These are phyloP conservation scores for Himalopsyche kuldschensis DNA, from an alignment of 2,888 invertebrate genomes.

Conservation along the genomic window DNA sequence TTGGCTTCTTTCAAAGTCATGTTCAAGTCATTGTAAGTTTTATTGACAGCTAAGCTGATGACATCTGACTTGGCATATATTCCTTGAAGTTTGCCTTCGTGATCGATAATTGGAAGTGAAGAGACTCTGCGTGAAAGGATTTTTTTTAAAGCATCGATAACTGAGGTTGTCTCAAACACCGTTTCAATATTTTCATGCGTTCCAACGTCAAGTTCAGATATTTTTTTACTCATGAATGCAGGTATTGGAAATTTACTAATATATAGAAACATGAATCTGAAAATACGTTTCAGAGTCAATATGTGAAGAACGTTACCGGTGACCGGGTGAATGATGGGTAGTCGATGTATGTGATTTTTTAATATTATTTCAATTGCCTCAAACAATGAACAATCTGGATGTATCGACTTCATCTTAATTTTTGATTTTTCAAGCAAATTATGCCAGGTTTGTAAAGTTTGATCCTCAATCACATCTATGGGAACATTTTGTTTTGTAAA, in stretches of 20 bases:
- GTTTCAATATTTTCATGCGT: constrained; percentile 3
- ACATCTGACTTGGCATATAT: constrained; percentile 23
- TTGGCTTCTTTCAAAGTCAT: constrained; percentile 15
- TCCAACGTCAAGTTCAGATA: constrained; percentile 21
- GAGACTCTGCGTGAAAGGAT: constrained; percentile 16
- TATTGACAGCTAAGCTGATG: constrained; percentile 17
- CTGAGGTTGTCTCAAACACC: constrained; percentile 4
- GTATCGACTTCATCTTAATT: constrained; percentile 11
- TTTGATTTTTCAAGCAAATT: constrained; percentile 13
- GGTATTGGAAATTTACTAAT: constrained; percentile 16
- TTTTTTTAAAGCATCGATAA: constrained; percentile 22
- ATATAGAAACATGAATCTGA: constrained; percentile 22
- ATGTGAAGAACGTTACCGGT: constrained; percentile 16
- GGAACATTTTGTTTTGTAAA: constrained; percentile 12
- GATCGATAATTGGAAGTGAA: constrained; percentile 22
- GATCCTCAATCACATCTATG: constrained; percentile 15
- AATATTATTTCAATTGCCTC: constrained; percentile 18
- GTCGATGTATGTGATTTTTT: constrained; percentile 23
- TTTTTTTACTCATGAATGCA: constrained; percentile 10
- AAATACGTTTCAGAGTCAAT: constrained; percentile 22
- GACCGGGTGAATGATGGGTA: constrained; percentile 17
- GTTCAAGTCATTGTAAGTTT: constrained; percentile 25
- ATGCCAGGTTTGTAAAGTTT: constrained; percentile 23
- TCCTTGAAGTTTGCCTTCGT: constrained; percentile 12
- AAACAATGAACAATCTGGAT: constrained; percentile 20